Evolutionary conservation across 1,140 invertebrate genomes (phyloP).

Genomic region (Muscidifurax raptorellus): DNA sequence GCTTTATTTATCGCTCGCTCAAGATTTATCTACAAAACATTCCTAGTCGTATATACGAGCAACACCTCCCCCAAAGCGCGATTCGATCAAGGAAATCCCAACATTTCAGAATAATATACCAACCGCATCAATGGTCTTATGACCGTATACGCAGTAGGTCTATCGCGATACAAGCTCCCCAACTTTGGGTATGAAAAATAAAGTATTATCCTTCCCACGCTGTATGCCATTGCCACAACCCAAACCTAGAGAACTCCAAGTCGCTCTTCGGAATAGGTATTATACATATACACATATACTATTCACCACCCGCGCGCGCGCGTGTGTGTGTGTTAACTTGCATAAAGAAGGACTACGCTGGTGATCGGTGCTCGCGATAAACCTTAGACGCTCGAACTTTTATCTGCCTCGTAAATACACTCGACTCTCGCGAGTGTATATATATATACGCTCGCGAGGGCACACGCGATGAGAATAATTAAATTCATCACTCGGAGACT

Average conservation of each 20-base stretch:
- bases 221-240: neutral
- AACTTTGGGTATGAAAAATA: neutral
- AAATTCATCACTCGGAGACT: slow-evolving; percentile 50
- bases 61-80: neutral
- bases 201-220: slow-evolving; percentile 35
- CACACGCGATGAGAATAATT: slow-evolving; percentile 53
- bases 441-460: neutral
- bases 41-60: too few species aligned
- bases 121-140: neutral
- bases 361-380: slow-evolving; percentile 45
- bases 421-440: neutral
- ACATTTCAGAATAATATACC: neutral
- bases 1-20: too few species aligned
- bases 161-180: neutral
- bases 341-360: slow-evolving; percentile 30
- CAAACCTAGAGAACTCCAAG: neutral
- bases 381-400: slow-evolving; percentile 52
- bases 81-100: neutral
- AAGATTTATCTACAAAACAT: too few species aligned
- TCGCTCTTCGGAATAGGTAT: slow-evolving; percentile 12
- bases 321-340: neutral
- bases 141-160: neutral
- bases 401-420: slow-evolving; percentile 52
- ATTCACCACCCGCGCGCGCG: neutral
- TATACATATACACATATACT: too few species aligned